Conservation (phyloP, 2,888 invertebrate species). For the Merodon equestris region DNA sequence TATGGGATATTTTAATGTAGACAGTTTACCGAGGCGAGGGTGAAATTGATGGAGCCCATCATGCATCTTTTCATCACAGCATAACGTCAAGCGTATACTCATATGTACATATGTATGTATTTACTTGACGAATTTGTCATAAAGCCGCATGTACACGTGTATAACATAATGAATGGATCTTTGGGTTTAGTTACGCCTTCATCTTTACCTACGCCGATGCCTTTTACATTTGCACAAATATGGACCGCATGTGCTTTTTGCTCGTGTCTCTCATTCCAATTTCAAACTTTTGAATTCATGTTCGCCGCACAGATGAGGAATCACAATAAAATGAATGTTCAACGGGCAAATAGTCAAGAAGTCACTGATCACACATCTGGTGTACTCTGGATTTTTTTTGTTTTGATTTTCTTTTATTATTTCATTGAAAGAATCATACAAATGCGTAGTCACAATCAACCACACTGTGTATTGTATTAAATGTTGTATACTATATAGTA, state of each 20-base stretch:
- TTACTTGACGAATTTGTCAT: not conserved
- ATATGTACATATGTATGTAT: slow-evolving; percentile 1
- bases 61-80: slow-evolving; percentile 11
- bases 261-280: slow-evolving; percentile 52
- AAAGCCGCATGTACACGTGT: slow-evolving; percentile 27
- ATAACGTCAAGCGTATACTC: slow-evolving; percentile 14
- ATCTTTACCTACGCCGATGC: too few relatives aligned
- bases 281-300: slow-evolving; percentile 48
- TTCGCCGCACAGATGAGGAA: slow-evolving; percentile 8
- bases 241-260: slow-evolving; percentile 61
- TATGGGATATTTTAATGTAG: slow-evolving; percentile 45
- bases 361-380: slow-evolving; percentile 59
- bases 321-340: slow-evolving; percentile 27
- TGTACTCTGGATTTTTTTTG: too few relatives aligned
- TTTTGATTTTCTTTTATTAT: too few relatives aligned
- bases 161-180: slow-evolving; percentile 42
- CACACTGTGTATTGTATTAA: too few relatives aligned
- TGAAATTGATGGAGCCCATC: slow-evolving; percentile 27
- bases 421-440: too few relatives aligned
- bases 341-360: slow-evolving; percentile 32
- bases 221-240: slow-evolving; percentile 16
- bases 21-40: slow-evolving; percentile 29
- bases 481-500: too few relatives aligned
- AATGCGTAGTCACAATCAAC: too few relatives aligned
- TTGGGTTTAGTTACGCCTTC: too few relatives aligned